Conservation (phyloP, 2,888 invertebrate genomes). For the Drosophila putrida region DNA sequence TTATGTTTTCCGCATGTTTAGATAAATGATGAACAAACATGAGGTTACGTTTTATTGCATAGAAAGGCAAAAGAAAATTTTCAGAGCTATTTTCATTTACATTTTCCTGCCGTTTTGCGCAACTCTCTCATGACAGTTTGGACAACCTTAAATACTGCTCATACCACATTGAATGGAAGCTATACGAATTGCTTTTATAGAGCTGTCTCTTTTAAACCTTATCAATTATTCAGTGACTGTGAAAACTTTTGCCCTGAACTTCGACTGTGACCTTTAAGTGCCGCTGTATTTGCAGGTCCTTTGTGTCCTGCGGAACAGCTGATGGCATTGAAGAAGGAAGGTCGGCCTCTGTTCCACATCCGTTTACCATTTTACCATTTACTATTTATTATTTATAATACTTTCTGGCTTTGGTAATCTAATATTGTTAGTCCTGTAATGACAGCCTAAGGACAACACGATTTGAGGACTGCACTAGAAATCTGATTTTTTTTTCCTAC, state of each 20-base stretch:
- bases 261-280: conserved; percentile 60
- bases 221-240: conserved; percentile 71
- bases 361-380: conserved; percentile 28
- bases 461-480: conserved; percentile 29
- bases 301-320: conserved; percentile 53
- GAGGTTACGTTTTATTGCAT: conserved; percentile 54
- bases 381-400: conserved; percentile 58
- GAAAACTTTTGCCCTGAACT: conserved; percentile 72
- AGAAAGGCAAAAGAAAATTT: conserved; percentile 35
- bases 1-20: conserved; percentile 58
- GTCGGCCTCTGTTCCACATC: conserved; percentile 9
- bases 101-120: conserved; percentile 36
- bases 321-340: conserved; percentile 34
- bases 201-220: conserved; percentile 52
- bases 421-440: conserved; percentile 20
- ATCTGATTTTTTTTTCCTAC: not conserved
- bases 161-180: conserved; percentile 1
- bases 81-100: conserved; percentile 29
- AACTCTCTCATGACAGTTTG: conserved; percentile 41
- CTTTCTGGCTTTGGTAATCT: conserved; percentile 25
- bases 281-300: conserved; percentile 24
- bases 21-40: conserved; percentile 46
- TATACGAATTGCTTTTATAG: conserved; percentile 14
- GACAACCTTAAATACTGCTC: conserved; percentile 7
- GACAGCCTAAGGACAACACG: conserved; percentile 34